A percentile compares a stretch with the other conserved stretches of the same genome.
Conservation (phyloP, 1,140 invertebrate species). For the Calliopsis andreniformis region DNA sequence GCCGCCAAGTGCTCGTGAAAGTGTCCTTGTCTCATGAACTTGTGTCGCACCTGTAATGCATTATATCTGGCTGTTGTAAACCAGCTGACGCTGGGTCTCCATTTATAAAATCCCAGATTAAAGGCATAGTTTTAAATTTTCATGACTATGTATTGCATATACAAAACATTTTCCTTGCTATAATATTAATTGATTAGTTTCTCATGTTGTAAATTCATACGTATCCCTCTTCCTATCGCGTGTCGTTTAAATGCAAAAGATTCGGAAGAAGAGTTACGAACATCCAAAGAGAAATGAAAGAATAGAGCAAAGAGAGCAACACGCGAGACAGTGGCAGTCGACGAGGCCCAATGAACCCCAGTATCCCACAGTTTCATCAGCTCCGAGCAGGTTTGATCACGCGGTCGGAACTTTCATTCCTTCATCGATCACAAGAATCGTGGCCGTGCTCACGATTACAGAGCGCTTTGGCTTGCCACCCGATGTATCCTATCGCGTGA, state of each 20-base stretch:
- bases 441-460: slow-evolving; percentile 9
- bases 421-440: slow-evolving; percentile 41
- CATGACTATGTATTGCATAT: too few relatives aligned
- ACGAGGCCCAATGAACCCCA: slow-evolving; percentile 20
- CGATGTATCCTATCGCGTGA: neutral
- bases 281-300: neutral
- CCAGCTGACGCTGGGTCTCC: slow-evolving; percentile 2
- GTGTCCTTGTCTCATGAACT: slow-evolving; percentile 77
- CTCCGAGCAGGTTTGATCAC: slow-evolving; percentile 32
- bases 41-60: slow-evolving; percentile 58
- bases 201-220: too few relatives aligned
- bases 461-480: slow-evolving; percentile 6
- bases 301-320: neutral
- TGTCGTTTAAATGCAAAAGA: too few relatives aligned
- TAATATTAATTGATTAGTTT: too few relatives aligned
- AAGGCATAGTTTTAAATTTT: neutral
- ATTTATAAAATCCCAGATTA: neutral
- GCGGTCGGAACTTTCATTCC: slow-evolving; percentile 43
- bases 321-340: slow-evolving; percentile 28
- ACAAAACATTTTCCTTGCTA: too few relatives aligned
- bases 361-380: slow-evolving; percentile 31
- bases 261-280: too few relatives aligned
- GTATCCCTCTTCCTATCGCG: too few relatives aligned
- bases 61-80: slow-evolving; percentile 36
- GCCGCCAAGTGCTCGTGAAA: slow-evolving; percentile 65